Percentiles rank a stretch among this genome's conserved stretches.
Evolutionary conservation across 2,797 vertebrate genomes (phyloP).

Genomic region (Aselliscus stoliczkanus): DNA sequence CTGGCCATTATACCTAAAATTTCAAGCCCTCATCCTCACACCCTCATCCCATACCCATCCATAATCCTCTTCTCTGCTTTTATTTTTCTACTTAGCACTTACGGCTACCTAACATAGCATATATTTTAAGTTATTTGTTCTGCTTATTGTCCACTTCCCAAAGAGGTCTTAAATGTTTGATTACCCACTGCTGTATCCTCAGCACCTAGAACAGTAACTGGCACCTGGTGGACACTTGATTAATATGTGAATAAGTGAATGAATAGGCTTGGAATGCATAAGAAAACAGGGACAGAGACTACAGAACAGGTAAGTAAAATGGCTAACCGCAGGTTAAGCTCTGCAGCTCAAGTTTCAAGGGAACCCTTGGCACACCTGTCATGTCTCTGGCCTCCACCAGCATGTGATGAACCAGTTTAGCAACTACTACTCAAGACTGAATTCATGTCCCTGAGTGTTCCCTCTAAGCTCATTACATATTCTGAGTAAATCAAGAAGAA

Average conservation of each 20-base stretch:
- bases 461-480: background rate
- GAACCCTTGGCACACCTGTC: background rate
- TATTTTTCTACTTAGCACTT: background rate
- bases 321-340: background rate
- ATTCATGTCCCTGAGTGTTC: background rate
- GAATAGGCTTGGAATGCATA: background rate
- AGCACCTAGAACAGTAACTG: background rate
- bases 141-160: background rate
- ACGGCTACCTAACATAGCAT: background rate
- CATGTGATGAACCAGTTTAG: background rate
- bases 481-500: constrained; percentile 10
- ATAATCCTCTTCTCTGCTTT: background rate
- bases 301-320: background rate
- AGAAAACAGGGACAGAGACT: background rate
- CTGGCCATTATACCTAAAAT: background rate
- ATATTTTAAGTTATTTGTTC: background rate
- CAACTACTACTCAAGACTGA: background rate
- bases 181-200: background rate
- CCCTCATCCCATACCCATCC: background rate
- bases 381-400: background rate
- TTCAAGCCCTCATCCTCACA: background rate
- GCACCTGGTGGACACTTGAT: background rate
- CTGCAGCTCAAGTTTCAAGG: background rate
- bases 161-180: background rate
- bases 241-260: constrained; percentile 3